Conservation (phyloP, 2,797 vertebrate species). For the Melanogrammus aeglefinus region DNA sequence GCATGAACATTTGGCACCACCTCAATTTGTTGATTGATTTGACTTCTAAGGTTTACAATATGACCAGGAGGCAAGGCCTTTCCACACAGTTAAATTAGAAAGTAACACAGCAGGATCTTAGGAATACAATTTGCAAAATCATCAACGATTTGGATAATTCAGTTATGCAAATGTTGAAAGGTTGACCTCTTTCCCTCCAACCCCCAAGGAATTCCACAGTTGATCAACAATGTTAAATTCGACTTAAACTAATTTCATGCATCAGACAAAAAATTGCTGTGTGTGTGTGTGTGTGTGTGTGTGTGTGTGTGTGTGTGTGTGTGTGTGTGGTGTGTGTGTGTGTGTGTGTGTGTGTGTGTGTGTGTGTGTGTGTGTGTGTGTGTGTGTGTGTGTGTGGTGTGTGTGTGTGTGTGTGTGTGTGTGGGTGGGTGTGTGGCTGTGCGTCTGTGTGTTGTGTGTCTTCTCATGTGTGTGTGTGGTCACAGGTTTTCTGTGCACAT, state of each 20-base stretch:
- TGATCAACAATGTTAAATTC: slow-evolving; percentile 52
- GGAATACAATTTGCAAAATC: slow-evolving; percentile 28
- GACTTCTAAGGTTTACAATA: slow-evolving; percentile 19
- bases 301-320: background rate
- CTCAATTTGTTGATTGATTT: slow-evolving; percentile 9
- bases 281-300: background rate
- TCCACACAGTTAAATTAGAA: slow-evolving; percentile 25
- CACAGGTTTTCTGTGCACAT: no score
- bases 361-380: slow-evolving; percentile 11
- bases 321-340: background rate
- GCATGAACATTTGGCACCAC: slow-evolving; percentile 34
- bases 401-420: slow-evolving; percentile 1
- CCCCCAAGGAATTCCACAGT: slow-evolving; percentile 29
- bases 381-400: slow-evolving; percentile 6
- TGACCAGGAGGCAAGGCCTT: slow-evolving; percentile 17
- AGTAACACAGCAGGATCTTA: slow-evolving; percentile 33
- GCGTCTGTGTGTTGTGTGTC: slow-evolving; percentile 8
- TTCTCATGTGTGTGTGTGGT: background rate
- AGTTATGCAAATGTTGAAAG: slow-evolving; percentile 69
- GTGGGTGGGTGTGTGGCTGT: background rate
- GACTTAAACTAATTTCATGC: background rate
- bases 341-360: slow-evolving; percentile 13
- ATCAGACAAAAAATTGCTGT: background rate
- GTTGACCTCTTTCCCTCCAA: slow-evolving; percentile 40
- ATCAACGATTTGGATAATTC: slow-evolving; percentile 42